Evolutionary conservation across 1,140 invertebrate species (phyloP), one percentile per base, ranked within the genome.

Genomic region (Drosophila bifasciata): DNA sequence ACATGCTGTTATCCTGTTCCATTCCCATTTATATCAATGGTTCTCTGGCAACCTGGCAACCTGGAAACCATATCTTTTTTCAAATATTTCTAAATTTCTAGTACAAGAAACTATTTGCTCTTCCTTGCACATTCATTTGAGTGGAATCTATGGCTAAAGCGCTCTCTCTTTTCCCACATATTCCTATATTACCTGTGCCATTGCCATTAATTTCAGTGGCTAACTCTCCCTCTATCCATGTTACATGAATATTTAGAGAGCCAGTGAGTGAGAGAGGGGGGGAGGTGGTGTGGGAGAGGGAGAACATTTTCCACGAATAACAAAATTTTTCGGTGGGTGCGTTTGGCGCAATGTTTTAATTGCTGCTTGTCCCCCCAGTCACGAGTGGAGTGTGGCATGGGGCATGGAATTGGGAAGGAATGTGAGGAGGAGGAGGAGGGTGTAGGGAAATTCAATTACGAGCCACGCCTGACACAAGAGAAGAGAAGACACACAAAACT

Each of bases 281-380:
- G 9, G 2, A 3, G 28, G 2, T n/a, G n/a, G n/a, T n/a, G 28
- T 4, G 23, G 1, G 11, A 13, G 32, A 36, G 32, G 13, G 11
- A 11, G 4, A 36, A 36, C 32, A 13, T 13, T 36, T 36, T 36
- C 32, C 32, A 36, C 9, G 32, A 36, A 36, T 36, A 13, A 36
- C 11, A 6, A 25, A 25, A 13, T 32, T 43, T 60, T 15, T 32
- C 68, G 77, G 62, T 79, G 63, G 76, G 76, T 75, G 75, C 70
- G 76, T 79, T 78, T 74, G 70, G 64, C 64, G 58, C 57, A 79
- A 75, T 79, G 76, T 74, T 78, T 64, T 81, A 81, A 77, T 77
- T 74, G 73, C 79, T 74, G 69, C 74, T 63, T 64, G 62, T 56
- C 56, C 73, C 62, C 53, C 11, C 4, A 36, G 32, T 36, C 32